Evolutionary conservation across 2,797 vertebrate species (phyloP).

Genomic region (Apogon talboti): DNA sequence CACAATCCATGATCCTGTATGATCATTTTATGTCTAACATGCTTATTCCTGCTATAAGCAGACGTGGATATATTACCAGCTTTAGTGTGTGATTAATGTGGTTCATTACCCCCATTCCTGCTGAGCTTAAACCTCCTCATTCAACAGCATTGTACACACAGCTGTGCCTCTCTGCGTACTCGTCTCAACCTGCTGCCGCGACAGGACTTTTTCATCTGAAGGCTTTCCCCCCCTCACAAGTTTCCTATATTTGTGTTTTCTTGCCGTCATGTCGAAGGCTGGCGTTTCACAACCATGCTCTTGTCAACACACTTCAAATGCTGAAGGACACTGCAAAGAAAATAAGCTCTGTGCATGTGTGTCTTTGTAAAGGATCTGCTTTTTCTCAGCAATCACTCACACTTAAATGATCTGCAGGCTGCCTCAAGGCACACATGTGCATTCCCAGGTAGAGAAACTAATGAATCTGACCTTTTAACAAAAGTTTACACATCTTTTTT

Average conservation of each 20-base stretch:
- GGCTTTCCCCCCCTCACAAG: neutral
- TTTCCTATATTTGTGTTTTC: constrained; percentile 15
- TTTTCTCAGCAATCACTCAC: constrained; percentile 52
- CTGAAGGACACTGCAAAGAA: constrained; percentile 20
- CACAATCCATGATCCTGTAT: neutral
- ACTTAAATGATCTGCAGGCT: constrained; percentile 12
- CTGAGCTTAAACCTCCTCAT: constrained; percentile 28
- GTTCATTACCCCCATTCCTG: neutral
- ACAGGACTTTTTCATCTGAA: constrained; percentile 8
- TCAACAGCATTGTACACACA: constrained; percentile 49
- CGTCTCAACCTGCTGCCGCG: constrained; percentile 62
- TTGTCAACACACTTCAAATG: neutral
- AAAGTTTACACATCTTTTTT: neutral
- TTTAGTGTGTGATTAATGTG: constrained; percentile 45
- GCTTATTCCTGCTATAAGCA: neutral
- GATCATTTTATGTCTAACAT: neutral
- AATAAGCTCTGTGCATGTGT: constrained; percentile 12
- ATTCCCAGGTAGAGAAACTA: constrained; percentile 11
- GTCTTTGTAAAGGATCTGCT: constrained; percentile 27
- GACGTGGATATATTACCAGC: constrained; percentile 14
- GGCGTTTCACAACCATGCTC: constrained; percentile 6
- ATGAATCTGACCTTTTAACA: too few species aligned
- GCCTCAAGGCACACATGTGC: constrained; percentile 40
- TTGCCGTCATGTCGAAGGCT: neutral
- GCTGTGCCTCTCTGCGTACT: constrained; percentile 51